Evolutionary conservation across 2,113 vertebrate genomes (phyloP), one percentile per base, ranked within the genome.

Genomic region (Barbus barbus): DNA sequence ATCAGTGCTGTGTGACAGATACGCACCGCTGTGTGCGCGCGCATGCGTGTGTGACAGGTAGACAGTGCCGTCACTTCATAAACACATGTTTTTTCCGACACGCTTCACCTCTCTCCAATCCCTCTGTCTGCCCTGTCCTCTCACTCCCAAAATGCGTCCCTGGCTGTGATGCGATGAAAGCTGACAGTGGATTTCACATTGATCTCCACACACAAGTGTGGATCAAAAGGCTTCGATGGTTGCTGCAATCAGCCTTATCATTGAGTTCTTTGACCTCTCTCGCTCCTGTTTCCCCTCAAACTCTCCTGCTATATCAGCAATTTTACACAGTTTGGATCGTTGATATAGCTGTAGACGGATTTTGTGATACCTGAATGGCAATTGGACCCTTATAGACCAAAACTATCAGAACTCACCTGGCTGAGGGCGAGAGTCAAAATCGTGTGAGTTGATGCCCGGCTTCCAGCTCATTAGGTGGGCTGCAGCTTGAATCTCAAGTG

Each of bases 161-260:
- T 31, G n/a, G 13, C 46, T 71, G 73, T 85, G 86, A 87, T 83
- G 60, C 76, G 61, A 87, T 86, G 79, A 86, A 83, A 89, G 82
- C 86, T 84, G 84, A 83, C 86, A 87, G 80, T 24, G 71, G 51
- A 63, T 86, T 86, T 81, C 78, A 60, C 58, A 78, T 82, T 36
- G 84, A 86, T 81, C 85, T 71, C 71, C 71, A 46, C 71, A 77
- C 73, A 78, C 28, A 71, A 73, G 53, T 24, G 48, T 60, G 58
- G 22, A 69, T 60, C 58, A 58, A 26, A 3, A 31, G 73, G 41
- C 16, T 69, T 53, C 60, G 72, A 60, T 74, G 31, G 36, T 13
- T 28, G 46, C 44, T 13, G 51, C 48, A 65, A 78, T 84, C 74
- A 78, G 22, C 31, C 61, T 84, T 13, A 84, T 84, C 82, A 77